A percentile compares a stretch with the other conserved stretches of the same genome.
These are phyloP conservation scores for Cebidichthys violaceus DNA, from an alignment of 2,113 vertebrate species.

Conservation along the genomic window DNA sequence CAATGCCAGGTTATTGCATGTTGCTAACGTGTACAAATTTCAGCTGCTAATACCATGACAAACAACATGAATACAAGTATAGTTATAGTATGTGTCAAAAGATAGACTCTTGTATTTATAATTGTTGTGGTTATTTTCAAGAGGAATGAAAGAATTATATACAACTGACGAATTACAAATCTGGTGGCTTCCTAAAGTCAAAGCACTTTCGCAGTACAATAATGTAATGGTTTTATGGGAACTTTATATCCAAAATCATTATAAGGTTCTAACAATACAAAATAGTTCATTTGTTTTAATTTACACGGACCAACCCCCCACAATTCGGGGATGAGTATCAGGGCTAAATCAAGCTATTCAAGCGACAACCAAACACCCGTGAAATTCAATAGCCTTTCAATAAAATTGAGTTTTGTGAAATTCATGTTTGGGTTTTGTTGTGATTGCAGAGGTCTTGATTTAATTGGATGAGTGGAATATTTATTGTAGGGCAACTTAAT, in stretches of 20 bases:
- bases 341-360: neutral
- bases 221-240: neutral
- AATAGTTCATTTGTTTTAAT: neutral
- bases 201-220: neutral
- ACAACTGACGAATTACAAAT: neutral
- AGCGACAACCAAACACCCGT: neutral
- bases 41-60: neutral
- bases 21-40: neutral
- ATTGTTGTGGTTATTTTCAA: neutral
- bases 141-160: neutral
- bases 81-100: neutral
- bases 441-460: neutral
- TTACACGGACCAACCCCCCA: neutral
- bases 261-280: neutral
- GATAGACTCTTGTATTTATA: neutral
- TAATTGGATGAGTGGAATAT: neutral
- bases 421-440: neutral
- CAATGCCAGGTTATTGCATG: neutral
- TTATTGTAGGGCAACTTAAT: neutral
- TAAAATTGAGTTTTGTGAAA: neutral
- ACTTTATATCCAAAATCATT: neutral
- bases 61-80: conserved; percentile 1
- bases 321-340: neutral
- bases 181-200: neutral
- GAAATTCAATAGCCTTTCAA: neutral